A percentile compares a stretch with the other conserved stretches of the same genome.
phyloP scores from a whole-genome alignment of 2,797 vertebrate species.

The Enteromius fasciolatus region DNA sequence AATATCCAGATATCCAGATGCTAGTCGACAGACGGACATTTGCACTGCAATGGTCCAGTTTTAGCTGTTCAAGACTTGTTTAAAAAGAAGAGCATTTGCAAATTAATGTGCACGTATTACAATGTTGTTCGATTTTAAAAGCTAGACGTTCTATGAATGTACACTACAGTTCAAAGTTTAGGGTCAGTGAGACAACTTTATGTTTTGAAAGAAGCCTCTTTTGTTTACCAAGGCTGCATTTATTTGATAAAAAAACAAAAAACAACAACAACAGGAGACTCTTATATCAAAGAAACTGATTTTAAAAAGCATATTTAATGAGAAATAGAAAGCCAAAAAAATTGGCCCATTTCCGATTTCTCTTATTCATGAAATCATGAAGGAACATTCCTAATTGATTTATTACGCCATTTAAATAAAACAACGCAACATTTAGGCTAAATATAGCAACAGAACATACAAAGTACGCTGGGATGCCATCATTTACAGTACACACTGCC shows the following conservation, averaged over 20 bases:
- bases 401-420: constrained; percentile 1
- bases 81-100: background rate
- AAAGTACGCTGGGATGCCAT: constrained; percentile 15
- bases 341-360: background rate
- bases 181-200: background rate
- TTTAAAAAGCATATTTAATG: background rate
- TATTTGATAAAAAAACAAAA: background rate
- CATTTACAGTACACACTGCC: constrained; percentile 5
- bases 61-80: background rate
- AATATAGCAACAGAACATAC: constrained; percentile 15
- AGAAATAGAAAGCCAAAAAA: background rate
- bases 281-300: background rate
- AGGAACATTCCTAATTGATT: background rate
- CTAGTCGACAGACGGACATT: background rate
- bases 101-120: background rate
- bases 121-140: background rate
- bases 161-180: background rate
- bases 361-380: background rate
- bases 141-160: background rate
- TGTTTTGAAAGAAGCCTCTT: background rate
- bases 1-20: background rate
- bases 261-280: background rate
- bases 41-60: background rate
- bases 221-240: background rate
- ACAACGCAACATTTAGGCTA: constrained; percentile 8